Percentiles rank a stretch among this genome's conserved stretches.
These are phyloP conservation scores for Zaprionus camerounensis DNA, from an alignment of 1,140 invertebrate species.

Conservation along the genomic window DNA sequence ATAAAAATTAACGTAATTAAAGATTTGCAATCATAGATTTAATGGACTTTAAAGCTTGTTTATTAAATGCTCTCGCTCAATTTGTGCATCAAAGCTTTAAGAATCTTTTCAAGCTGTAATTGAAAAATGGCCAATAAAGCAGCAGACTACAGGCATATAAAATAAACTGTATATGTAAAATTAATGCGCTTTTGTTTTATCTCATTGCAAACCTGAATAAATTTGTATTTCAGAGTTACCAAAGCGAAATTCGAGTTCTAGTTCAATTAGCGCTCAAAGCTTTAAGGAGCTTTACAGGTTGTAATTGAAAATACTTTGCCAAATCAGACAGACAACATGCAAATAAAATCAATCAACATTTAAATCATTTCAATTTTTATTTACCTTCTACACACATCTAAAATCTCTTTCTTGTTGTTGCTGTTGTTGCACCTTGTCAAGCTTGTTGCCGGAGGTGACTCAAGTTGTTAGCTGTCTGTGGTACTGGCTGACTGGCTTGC, in stretches of 20 bases:
- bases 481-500: slow-evolving; percentile 10
- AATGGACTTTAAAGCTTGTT: no score
- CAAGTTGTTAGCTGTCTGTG: not conserved
- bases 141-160: no score
- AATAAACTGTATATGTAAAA: no score
- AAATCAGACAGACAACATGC: not conserved
- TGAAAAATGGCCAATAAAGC: no score
- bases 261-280: not conserved
- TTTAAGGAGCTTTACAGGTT: not conserved
- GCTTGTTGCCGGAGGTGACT: slow-evolving; percentile 30
- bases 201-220: no score
- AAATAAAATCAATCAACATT: slow-evolving; percentile 15
- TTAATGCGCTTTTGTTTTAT: no score
- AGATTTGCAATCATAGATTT: no score
- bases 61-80: no score
- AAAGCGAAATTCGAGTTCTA: not conserved
- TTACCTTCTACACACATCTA: slow-evolving; percentile 1
- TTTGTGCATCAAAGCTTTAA: no score
- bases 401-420: slow-evolving; percentile 7
- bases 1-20: no score
- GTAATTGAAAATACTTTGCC: not conserved
- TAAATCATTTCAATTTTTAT: slow-evolving; percentile 21
- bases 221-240: no score
- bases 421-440: not conserved
- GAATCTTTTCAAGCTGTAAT: no score